A percentile compares a stretch with the other conserved stretches of the same genome.
These are phyloP conservation scores for Trachymyrmex cornetzi DNA, from an alignment of 1,140 invertebrate genomes.

Conservation along the genomic window DNA sequence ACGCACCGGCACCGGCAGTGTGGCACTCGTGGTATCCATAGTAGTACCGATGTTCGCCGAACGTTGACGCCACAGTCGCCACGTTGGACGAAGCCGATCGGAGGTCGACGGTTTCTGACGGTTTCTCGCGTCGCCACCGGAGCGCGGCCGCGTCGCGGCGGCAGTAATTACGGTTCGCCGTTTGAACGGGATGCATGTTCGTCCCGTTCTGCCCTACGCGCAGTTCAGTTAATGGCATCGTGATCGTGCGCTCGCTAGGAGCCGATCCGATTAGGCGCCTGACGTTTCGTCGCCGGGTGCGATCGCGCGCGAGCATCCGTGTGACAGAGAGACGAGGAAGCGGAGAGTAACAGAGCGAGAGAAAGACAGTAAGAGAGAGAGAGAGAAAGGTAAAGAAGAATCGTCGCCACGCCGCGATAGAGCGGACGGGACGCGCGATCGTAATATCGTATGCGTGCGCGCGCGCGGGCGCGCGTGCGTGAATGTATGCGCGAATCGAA, in stretches of 20 bases:
- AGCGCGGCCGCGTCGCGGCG: conserved; percentile 72
- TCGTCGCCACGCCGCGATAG: conserved; percentile 47
- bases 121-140: conserved; percentile 72
- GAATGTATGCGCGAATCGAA: conserved; percentile 49
- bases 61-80: conserved; percentile 36
- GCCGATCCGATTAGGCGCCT: conserved; percentile 24
- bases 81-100: conserved; percentile 42
- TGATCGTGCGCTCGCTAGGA: conserved; percentile 65
- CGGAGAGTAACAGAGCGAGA: not conserved
- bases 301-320: not conserved
- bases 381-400: conserved; percentile 1
- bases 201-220: conserved; percentile 62
- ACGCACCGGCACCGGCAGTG: not conserved
- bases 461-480: conserved; percentile 4
- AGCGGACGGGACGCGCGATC: not conserved
- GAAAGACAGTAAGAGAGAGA: not conserved
- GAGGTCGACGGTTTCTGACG: conserved; percentile 41
- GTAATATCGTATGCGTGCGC: not conserved
- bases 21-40: too few species aligned
- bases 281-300: conserved; percentile 3
- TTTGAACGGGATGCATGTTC: conserved; percentile 72
- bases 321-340: not conserved
- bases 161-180: conserved; percentile 74
- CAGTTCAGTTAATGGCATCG: conserved; percentile 73
- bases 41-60: not conserved